These are phyloP conservation scores for Trichopria drosophilae DNA, from an alignment of 2,888 invertebrate species.

Conservation along the genomic window DNA sequence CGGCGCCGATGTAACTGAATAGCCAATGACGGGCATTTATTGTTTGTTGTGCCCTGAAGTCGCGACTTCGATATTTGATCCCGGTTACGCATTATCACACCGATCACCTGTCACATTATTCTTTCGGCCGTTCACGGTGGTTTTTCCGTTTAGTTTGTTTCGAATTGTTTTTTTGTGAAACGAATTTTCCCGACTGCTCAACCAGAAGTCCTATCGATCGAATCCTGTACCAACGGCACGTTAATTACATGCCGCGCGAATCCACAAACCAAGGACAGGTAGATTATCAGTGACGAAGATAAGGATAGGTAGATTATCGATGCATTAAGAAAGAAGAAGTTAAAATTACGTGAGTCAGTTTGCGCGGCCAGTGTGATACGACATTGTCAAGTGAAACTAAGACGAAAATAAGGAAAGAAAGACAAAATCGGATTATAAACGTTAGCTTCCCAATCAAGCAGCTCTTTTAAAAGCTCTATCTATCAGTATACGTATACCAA, in stretches of 20 bases:
- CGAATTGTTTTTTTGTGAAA: slow-evolving; percentile 21
- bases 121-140: slow-evolving; percentile 23
- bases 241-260: neutral
- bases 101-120: slow-evolving; percentile 30
- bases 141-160: slow-evolving; percentile 29
- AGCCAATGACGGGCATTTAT: too few species aligned
- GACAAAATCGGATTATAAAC: slow-evolving; percentile 30
- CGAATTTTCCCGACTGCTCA: too few species aligned
- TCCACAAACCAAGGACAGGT: neutral
- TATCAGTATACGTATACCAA: slow-evolving; percentile 27
- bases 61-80: slow-evolving; percentile 46
- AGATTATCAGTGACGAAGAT: slow-evolving; percentile 16
- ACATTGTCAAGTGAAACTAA: slow-evolving; percentile 45
- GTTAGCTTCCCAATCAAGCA: too few species aligned
- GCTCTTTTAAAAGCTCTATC: too few species aligned
- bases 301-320: slow-evolving; percentile 36
- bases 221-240: slow-evolving; percentile 20
- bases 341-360: slow-evolving; percentile 36
- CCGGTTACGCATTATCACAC: slow-evolving; percentile 41
- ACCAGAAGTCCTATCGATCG: too few species aligned
- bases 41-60: neutral
- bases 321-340: slow-evolving; percentile 33
- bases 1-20: too few species aligned
- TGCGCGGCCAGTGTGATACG: slow-evolving; percentile 40
- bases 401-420: slow-evolving; percentile 26